Evolutionary conservation across 1,140 invertebrate species (phyloP).

Genomic region (Nylanderia fulva): DNA sequence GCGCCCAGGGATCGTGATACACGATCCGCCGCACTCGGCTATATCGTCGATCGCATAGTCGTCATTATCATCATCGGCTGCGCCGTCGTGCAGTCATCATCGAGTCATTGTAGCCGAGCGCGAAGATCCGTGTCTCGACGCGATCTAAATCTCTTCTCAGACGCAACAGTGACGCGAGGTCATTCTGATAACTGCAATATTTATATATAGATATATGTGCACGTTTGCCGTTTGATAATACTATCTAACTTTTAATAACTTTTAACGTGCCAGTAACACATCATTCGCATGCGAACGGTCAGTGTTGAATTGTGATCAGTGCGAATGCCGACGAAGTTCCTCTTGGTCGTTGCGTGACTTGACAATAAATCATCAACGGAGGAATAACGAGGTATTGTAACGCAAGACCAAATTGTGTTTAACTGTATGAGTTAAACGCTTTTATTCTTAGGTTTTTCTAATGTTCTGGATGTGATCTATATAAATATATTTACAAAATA

Average conservation of each 20-base stretch:
- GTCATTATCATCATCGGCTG: neutral
- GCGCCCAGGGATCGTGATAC: neutral
- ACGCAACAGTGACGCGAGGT: neutral
- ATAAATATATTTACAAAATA: too few species aligned
- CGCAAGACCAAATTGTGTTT: too few species aligned
- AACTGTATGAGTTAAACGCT: neutral
- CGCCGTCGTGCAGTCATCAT: neutral
- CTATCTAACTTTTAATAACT: conserved; percentile 16
- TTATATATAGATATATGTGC: too few species aligned
- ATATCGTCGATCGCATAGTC: conserved; percentile 4
- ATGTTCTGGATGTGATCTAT: too few species aligned
- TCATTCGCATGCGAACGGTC: neutral
- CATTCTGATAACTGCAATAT: conserved; percentile 7
- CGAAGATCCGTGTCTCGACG: neutral
- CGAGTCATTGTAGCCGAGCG: neutral
- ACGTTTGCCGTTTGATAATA: neutral
- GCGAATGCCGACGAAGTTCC: neutral
- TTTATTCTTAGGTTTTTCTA: neutral
- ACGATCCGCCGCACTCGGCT: neutral
- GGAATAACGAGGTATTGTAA: neutral
- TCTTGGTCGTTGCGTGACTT: neutral
- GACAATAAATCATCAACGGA: neutral
- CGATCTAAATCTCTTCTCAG: neutral
- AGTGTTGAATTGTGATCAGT: neutral
- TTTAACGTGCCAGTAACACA: neutral